Base-by-base conservation (phyloP, 1,140 invertebrate genomes). In the Ips nitidus region DNA sequence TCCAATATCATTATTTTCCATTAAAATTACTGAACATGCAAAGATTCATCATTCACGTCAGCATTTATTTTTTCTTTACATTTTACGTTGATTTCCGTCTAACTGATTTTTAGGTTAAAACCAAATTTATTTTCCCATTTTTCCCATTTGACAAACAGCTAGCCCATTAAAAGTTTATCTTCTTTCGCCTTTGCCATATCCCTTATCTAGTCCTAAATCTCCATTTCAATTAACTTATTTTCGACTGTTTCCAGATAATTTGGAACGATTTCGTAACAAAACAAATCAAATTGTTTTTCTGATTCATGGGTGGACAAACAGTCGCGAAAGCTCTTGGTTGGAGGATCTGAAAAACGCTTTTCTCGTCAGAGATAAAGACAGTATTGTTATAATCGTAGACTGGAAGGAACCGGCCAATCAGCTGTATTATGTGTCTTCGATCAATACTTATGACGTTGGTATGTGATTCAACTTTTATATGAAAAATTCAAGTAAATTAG, bases 321-420 rank as follows among this genome's bases (percentile, higher is more conserved):
- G 78, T 77, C 75, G 67, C 39, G 69, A 73, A 41, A 74, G 7
- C 65, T 77, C 71, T 75, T 82, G 76, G 80, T 50, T 82, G 60
- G 77, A 80, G 73, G 79, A 81, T 8, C 67, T 83, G 47, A 77
- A 78, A 47, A 71, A 73, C 78, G 86, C 85, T 47, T 89, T 88
- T 75, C 77, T 89, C 1, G 56, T 50, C 37, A 72, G 76, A 39
- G 76, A 75, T 36, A 82, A 78, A 1, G 82, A 88, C 71, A 84
- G 84, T 37, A 90, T 90, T 72, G 81, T 91, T 1, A 85, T 91
- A 67, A 79, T 84, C 38, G 81, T 91, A 0, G 87, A 91, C 70
- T 91, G 89, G 89, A 83, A 80, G 4, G 74, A 80, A 0, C 80
- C 84, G 4, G 87, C 89, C 3, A 78, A 77, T 47, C 81, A 81